Evolutionary conservation across 23 tunicate species (phyloP).

Genomic region (Styela clava): DNA sequence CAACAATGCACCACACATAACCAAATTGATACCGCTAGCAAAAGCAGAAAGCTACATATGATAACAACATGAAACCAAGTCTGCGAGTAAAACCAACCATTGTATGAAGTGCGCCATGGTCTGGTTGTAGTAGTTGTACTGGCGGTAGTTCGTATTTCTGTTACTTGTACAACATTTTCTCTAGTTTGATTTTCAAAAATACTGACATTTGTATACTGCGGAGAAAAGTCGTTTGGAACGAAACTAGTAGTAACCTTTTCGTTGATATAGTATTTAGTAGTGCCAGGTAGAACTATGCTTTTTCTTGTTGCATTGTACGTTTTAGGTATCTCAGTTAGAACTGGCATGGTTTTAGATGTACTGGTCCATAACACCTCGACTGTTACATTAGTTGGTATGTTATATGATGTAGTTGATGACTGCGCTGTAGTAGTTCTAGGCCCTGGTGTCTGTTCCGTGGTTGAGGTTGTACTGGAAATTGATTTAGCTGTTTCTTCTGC

Average conservation of each 20-base stretch:
- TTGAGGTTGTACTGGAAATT: neutral
- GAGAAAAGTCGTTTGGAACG: no score
- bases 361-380: no score
- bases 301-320: no score
- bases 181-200: no score
- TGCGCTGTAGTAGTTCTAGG: neutral
- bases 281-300: no score
- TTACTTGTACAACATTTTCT: no score
- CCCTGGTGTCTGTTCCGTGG: neutral
- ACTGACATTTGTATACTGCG: no score
- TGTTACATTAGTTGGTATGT: no score
- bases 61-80: neutral
- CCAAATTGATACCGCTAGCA: neutral
- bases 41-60: neutral
- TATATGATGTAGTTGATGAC: slow-evolving; percentile 1
- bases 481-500: neutral
- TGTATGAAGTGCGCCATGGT: neutral
- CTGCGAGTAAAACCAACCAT: slow-evolving; percentile 1
- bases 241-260: no score
- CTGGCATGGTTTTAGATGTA: no score
- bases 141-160: neutral
- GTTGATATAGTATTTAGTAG: no score
- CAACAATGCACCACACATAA: neutral
- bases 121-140: neutral
- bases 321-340: no score